Conservation (phyloP, 2,113 vertebrate genomes). For the Oncorhynchus mykiss region DNA sequence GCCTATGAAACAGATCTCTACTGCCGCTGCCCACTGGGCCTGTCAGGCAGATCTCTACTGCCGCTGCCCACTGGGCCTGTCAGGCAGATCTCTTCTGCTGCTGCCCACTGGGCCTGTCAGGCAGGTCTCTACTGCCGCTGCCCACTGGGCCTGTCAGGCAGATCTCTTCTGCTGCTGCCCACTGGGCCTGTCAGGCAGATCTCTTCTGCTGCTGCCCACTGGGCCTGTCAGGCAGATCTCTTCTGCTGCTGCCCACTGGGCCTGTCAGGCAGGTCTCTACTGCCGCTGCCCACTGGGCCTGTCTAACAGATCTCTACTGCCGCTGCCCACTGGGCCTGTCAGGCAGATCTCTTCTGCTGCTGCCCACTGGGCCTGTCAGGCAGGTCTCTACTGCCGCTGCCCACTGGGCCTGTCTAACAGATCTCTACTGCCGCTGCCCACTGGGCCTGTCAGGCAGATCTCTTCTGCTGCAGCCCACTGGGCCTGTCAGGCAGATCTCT, state of each 20-base stretch:
- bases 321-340: neutral
- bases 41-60: slow-evolving; percentile 47
- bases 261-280: slow-evolving; percentile 39
- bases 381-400: neutral
- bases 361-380: slow-evolving; percentile 43
- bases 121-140: too few relatives aligned
- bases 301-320: slow-evolving; percentile 13
- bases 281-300: neutral
- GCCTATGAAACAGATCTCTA: slow-evolving; percentile 43
- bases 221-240: too few relatives aligned
- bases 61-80: neutral
- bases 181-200: neutral
- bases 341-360: too few relatives aligned
- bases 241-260: slow-evolving; percentile 9
- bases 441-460: neutral
- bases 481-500: too few relatives aligned
- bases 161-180: neutral
- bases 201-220: slow-evolving; percentile 36
- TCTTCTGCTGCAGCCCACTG: slow-evolving; percentile 37
- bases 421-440: too few relatives aligned
- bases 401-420: slow-evolving; percentile 13
- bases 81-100: slow-evolving; percentile 25
- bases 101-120: neutral
- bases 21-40: slow-evolving; percentile 36
- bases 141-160: slow-evolving; percentile 46